These are phyloP conservation scores for Orchestia grillus DNA, from an alignment of 1,140 invertebrate species.

Conservation along the genomic window DNA sequence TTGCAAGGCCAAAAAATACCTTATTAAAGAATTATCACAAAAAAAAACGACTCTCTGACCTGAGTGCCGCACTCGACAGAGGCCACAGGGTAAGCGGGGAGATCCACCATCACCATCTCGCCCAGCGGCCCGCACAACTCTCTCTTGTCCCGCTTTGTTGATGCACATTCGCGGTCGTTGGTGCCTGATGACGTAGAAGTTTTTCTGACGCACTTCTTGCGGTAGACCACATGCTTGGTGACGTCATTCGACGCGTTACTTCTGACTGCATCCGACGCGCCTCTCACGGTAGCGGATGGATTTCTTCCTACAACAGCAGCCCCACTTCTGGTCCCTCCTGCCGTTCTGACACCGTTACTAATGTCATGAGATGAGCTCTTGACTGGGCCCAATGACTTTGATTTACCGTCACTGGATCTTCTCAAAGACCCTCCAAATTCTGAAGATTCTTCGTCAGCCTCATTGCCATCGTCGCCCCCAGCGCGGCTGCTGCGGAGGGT, in stretches of 20 bases:
- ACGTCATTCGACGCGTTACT: not conserved
- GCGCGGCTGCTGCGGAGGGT: slow-evolving; percentile 5
- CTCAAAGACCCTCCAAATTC: slow-evolving; percentile 17
- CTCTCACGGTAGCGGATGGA: not conserved
- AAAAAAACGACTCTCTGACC: slow-evolving; percentile 26
- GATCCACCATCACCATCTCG: slow-evolving; percentile 62
- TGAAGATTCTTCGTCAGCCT: slow-evolving; percentile 57
- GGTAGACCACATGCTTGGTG: not conserved
- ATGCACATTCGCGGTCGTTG: not conserved
- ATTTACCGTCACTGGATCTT: not conserved
- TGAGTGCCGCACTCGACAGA: slow-evolving; percentile 64
- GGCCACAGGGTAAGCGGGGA: slow-evolving; percentile 64
- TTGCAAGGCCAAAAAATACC: no score
- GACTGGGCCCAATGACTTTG: not conserved
- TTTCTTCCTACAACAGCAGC: not conserved
- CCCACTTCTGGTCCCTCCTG: not conserved
- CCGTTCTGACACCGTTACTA: not conserved
- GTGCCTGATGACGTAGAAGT: slow-evolving; percentile 16
- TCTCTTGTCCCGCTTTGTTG: not conserved
- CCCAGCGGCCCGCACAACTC: slow-evolving; percentile 54
- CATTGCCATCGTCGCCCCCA: slow-evolving; percentile 57
- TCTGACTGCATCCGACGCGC: not conserved
- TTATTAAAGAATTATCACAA: not conserved
- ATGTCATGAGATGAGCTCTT: not conserved
- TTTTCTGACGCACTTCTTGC: not conserved